Evolutionary conservation across 2,797 vertebrate genomes (phyloP).

Genomic region (Pseudopleuronectes americanus): DNA sequence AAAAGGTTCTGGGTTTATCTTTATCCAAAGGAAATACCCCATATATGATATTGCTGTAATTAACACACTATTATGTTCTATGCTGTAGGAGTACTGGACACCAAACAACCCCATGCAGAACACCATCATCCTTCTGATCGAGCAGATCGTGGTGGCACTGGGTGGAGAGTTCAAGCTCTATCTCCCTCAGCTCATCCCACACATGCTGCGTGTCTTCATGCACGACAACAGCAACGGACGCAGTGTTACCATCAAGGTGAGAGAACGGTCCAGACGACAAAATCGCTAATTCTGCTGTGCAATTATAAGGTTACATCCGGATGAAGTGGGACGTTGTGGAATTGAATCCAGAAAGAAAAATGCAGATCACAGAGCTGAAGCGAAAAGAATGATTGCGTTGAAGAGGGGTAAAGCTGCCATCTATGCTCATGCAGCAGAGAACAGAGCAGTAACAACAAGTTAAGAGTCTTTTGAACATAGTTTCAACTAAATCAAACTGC

Average conservation of each 20-base stretch:
- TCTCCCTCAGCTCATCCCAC: slow-evolving; percentile 97
- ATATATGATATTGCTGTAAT: background rate
- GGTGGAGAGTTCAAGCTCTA: slow-evolving; percentile 99
- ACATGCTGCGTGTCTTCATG: slow-evolving; percentile 99
- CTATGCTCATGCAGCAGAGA: slow-evolving; percentile 21
- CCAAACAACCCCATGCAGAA: slow-evolving; percentile 99
- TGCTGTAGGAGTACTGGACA: slow-evolving; percentile 95
- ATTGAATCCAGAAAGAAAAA: background rate
- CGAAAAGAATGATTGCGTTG: slow-evolving; percentile 12
- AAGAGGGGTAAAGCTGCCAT: slow-evolving; percentile 13
- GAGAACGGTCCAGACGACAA: slow-evolving; percentile 7
- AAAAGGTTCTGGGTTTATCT: background rate
- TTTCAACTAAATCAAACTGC: slow-evolving; percentile 20
- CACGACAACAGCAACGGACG: slow-evolving; percentile 95
- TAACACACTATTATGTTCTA: slow-evolving; percentile 10
- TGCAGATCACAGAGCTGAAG: slow-evolving; percentile 19
- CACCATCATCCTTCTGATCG: slow-evolving; percentile 97
- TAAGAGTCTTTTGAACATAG: slow-evolving; percentile 37
- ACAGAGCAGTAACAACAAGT: slow-evolving; percentile 21
- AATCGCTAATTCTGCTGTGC: background rate
- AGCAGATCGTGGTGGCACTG: slow-evolving; percentile 97
- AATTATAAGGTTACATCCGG: background rate
- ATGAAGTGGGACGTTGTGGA: no score
- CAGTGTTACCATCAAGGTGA: slow-evolving; percentile 96
- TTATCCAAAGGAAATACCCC: no score